Evolutionary conservation across 2,888 invertebrate species (phyloP), one percentile per base, ranked within the genome.

Genomic region (Labia minor): DNA sequence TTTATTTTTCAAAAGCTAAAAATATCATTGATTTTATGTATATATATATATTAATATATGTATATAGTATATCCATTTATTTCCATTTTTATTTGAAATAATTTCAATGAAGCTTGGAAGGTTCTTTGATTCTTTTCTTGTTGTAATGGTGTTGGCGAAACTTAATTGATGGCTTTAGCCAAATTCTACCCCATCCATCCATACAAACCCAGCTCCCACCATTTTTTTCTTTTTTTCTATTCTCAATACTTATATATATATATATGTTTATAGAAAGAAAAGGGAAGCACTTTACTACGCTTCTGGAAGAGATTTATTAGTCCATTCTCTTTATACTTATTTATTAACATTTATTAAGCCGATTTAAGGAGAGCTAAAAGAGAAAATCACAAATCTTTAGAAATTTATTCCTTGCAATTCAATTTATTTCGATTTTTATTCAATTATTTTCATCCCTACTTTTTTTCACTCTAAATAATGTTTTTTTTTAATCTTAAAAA

Each of bases 261-360:
- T 49, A 49, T 49, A 49, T 49, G 14, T 14, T n/a, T 49, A 49
- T 49, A 10, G 3, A 14, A 3, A n/a, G 49, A 49, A 16, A 16
- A 49, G 49, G 6, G 49, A 16, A 49, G 49, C 49, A 49, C 49
- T 49, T 49, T 49, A 49, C 49, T 49, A 49, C n/a, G 49, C 49
- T 11, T 4, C 49, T 49, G 49, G 49, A 49, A 14, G 49, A 49
- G 49, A 49, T 49, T 49, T 49, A 49, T 49, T 49, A 49, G 49
- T 49, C 49, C 49, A 49, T 49, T 49, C 49, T 49, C 49, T 49
- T 49, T 49, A 26, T 49, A 49, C 49, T 49, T 49, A 49, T 49
- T 49, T 49, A 49, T 49, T 49, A 49, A n/a, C 49, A 49, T 49
- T 49, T 49, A 49, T 49, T 49, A 49, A 49, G n/a, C 49, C 49